These are phyloP conservation scores for Catostomus latipinnis DNA, from an alignment of 2,797 vertebrate species.

Conservation along the genomic window DNA sequence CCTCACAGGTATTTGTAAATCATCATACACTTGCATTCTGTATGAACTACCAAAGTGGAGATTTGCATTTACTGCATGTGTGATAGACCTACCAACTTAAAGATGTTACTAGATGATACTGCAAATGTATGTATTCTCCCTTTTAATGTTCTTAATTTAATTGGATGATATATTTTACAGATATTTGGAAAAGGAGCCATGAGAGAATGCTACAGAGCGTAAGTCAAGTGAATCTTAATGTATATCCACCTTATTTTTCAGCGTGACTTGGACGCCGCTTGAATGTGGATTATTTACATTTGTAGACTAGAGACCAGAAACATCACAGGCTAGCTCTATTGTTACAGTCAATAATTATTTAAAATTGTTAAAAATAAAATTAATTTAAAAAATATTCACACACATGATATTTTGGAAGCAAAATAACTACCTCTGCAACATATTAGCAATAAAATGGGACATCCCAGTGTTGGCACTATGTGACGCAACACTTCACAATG, in stretches of 20 bases:
- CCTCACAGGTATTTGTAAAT: slow-evolving; percentile 80
- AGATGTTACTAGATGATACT: not conserved
- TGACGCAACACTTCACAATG: too few species aligned
- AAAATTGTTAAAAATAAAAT: too few species aligned
- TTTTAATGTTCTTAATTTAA: not conserved
- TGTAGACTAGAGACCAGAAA: too few species aligned
- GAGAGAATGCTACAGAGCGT: slow-evolving; percentile 98
- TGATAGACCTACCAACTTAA: not conserved
- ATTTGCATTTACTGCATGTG: not conserved
- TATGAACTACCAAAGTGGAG: not conserved
- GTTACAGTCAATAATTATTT: too few species aligned
- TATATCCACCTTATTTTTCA: not conserved
- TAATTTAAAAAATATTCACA: too few species aligned
- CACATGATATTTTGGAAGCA: too few species aligned
- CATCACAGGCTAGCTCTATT: too few species aligned
- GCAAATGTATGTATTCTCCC: not conserved
- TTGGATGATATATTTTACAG: slow-evolving; percentile 71
- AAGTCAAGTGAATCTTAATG: slow-evolving; percentile 70
- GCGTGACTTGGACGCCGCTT: too few species aligned
- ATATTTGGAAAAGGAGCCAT: slow-evolving; percentile 96
- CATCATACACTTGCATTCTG: not conserved
- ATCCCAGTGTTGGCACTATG: too few species aligned
- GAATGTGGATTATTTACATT: too few species aligned
- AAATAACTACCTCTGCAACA: too few species aligned
- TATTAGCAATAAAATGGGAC: too few species aligned